phyloP scores from a whole-genome alignment of 2,797 vertebrate genomes.

The Peromyscus melanophrys region DNA sequence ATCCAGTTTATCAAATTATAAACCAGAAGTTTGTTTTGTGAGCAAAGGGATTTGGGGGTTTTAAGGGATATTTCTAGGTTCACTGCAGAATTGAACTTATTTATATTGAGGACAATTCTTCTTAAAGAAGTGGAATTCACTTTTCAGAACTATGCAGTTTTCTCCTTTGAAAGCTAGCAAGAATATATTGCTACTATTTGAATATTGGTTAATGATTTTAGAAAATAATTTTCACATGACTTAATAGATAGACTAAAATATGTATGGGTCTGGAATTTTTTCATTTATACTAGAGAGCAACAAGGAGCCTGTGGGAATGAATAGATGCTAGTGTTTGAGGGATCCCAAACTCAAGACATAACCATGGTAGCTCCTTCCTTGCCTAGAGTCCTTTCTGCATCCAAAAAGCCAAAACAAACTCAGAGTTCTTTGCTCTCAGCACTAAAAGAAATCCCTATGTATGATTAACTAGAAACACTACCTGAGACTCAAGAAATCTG shows the following conservation, averaged over 20 bases:
- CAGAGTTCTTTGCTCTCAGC: not conserved
- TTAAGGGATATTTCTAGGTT: conserved; percentile 39
- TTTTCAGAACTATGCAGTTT: not conserved
- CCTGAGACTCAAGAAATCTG: not conserved
- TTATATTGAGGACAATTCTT: not conserved
- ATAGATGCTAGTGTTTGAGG: not conserved
- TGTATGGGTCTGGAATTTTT: accelerated
- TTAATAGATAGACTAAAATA: not conserved
- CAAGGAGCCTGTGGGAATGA: not conserved
- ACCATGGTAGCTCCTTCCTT: not conserved
- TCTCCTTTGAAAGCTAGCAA: not conserved
- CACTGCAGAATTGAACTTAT: not conserved
- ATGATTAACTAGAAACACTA: not conserved
- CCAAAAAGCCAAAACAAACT: not conserved
- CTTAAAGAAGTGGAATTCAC: not conserved
- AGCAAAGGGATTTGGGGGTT: conserved; percentile 46
- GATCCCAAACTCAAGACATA: not conserved
- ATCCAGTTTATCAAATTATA: conserved; percentile 66
- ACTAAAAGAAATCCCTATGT: not conserved
- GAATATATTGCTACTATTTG: not conserved
- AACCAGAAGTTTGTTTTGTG: conserved; percentile 39
- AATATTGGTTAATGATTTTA: not conserved
- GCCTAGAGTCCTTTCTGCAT: not conserved
- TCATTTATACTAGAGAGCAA: not conserved
- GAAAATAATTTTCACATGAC: not conserved